Evolutionary conservation across 2,888 invertebrate species (phyloP).

Genomic region (Cephus sareptanus): DNA sequence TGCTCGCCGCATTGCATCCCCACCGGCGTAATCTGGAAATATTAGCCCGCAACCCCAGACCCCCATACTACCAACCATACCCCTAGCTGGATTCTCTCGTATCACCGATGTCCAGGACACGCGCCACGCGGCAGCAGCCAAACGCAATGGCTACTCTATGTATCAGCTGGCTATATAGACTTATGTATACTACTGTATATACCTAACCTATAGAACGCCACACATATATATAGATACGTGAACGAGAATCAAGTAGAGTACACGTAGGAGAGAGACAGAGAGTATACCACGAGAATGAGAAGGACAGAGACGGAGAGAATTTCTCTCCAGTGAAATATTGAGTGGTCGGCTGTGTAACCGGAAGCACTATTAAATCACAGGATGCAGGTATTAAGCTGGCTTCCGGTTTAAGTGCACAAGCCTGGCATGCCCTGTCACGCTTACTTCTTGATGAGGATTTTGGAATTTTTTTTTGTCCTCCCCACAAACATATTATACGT

Average conservation of each 20-base stretch:
- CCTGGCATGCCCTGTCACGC: not conserved
- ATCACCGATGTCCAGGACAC: no score
- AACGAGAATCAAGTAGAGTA: constrained; percentile 11
- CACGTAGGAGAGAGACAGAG: constrained; percentile 2
- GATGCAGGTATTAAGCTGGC: constrained; percentile 20
- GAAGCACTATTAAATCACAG: constrained; percentile 23
- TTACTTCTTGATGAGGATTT: no score
- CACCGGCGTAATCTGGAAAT: constrained; percentile 48
- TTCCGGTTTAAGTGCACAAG: constrained; percentile 19
- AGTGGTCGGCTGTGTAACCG: constrained; percentile 16
- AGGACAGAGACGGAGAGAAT: constrained; percentile 19
- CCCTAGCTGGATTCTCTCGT: no score
- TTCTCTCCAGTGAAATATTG: constrained; percentile 17
- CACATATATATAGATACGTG: no score
- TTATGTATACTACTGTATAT: no score
- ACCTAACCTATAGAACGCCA: no score
- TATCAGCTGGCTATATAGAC: no score
- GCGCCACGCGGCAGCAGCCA: no score
- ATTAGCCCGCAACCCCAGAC: constrained; percentile 35
- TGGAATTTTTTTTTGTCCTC: no score
- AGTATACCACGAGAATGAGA: not conserved
- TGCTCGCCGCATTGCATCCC: constrained; percentile 30
- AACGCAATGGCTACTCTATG: no score
- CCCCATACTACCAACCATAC: no score
- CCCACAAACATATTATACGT: no score